Base-by-base conservation (phyloP, 2,113 vertebrate species). In the Entelurus aequoreus region DNA sequence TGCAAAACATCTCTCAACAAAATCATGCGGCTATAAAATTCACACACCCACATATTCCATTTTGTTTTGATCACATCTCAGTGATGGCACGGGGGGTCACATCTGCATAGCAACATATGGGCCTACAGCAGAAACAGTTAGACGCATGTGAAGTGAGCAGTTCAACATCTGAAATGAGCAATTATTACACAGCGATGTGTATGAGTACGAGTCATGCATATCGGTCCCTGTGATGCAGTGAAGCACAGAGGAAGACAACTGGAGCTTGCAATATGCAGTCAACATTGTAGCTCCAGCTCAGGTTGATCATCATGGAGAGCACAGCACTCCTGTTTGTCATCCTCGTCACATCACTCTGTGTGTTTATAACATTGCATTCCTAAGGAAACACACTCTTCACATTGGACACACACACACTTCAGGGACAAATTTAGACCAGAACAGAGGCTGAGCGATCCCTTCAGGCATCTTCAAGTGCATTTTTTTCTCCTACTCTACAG, bases 381-480 rank as follows among this genome's bases (percentile, higher is more conserved):
- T 75, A 71, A 65, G 72, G 67, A 79, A 65, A 72, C 67, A 69
- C 76, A 38, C 76, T 81, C 69, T 61, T 78, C 44, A 71, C 63
- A 72, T 83, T 87, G 70, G 60, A 79, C 72, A 82, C 66, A 71
- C 66, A 72, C 78, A 82, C 80, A 86, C 77, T 72, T 81, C 68
- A 73, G 35, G 69, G 73, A 73, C 76, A 88, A 68, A 78, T 84
- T 84, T 81, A 83, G 70, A 76, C 68, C 69, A 70, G 70, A 86
- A 85, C 67, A 79, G 72, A 80, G 79, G 71, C 70, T 69, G 69
- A 70, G 67, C 62, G 51, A 72, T 75, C 69, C 69, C 53, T 75
- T 54, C 66, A 38, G 46, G 62, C 50, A 57, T 48, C 65, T 68
- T 77, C 40, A 65, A 63, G 54, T 54, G 62, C 19, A 66, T 44